These are phyloP conservation scores for Troides helena DNA, from an alignment of 2,888 invertebrate species.

Conservation along the genomic window DNA sequence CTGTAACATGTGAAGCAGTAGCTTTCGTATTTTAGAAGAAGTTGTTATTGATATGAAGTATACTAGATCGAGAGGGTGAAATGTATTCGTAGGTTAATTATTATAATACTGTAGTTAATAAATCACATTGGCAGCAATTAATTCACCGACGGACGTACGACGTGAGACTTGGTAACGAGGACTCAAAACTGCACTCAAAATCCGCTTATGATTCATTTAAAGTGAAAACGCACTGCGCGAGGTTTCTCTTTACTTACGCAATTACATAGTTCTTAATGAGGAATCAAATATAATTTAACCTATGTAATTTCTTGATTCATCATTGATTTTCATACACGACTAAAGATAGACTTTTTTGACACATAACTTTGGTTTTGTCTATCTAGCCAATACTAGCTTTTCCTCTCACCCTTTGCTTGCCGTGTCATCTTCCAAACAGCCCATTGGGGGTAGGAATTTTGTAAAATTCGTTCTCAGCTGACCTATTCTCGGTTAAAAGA, in stretches of 20 bases:
- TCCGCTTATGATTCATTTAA: slow-evolving; percentile 20
- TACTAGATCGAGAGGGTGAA: slow-evolving; percentile 36
- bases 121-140: slow-evolving; percentile 73
- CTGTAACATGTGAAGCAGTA: too few species aligned
- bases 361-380: too few species aligned
- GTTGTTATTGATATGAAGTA: slow-evolving; percentile 44
- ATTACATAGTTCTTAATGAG: background rate
- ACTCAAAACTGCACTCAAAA: slow-evolving; percentile 19
- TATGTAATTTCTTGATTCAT: background rate
- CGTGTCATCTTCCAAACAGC: too few species aligned
- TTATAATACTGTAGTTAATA: slow-evolving; percentile 75
- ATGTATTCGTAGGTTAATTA: slow-evolving; percentile 75
- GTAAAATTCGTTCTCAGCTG: too few species aligned
- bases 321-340: background rate
- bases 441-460: too few species aligned
- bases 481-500: too few species aligned
- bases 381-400: too few species aligned
- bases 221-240: slow-evolving; percentile 6
- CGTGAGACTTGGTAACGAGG: slow-evolving; percentile 19
- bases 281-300: background rate
- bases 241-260: slow-evolving; percentile 3
- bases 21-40: too few species aligned
- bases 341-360: background rate
- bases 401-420: too few species aligned
- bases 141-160: slow-evolving; percentile 32